Conservation (phyloP, 2,888 invertebrate species). For the Volucella bombylans region DNA sequence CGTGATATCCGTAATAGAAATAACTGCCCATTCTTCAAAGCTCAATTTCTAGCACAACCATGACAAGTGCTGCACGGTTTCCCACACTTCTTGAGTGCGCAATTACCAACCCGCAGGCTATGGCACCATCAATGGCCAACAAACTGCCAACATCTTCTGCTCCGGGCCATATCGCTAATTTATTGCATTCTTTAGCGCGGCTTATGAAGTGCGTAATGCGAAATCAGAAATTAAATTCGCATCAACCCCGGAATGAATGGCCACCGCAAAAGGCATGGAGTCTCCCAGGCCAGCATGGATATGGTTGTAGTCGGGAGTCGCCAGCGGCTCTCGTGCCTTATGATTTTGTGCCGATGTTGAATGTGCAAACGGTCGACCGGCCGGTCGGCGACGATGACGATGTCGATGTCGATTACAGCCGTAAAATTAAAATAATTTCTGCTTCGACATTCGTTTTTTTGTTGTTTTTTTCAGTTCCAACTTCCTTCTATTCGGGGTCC, state of each 20-base stretch:
- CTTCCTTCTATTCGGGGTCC: background rate
- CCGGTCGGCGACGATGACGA: constrained; percentile 24
- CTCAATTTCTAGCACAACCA: constrained; percentile 10
- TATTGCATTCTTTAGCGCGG: constrained; percentile 72
- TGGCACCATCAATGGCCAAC: constrained; percentile 51
- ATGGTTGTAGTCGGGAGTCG: background rate
- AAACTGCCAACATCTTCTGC: constrained; percentile 58
- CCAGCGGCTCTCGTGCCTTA: constrained; percentile 63
- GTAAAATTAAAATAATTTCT: constrained; percentile 72
- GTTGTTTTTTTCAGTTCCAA: background rate
- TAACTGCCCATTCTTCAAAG: constrained; percentile 1
- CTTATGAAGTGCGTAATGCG: constrained; percentile 73
- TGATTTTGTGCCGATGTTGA: constrained; percentile 57
- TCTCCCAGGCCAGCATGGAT: background rate
- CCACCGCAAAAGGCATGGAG: constrained; percentile 56
- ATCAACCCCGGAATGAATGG: constrained; percentile 68
- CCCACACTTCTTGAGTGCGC: constrained; percentile 13
- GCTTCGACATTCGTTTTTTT: constrained; percentile 36
- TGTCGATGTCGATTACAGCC: constrained; percentile 64
- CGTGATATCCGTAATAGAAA: constrained; percentile 35
- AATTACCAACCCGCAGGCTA: constrained; percentile 4
- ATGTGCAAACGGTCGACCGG: constrained; percentile 42
- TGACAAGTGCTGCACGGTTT: background rate
- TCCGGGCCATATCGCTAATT: constrained; percentile 68
- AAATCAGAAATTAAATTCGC: constrained; percentile 73